phyloP scores from a whole-genome alignment of 2,113 vertebrate species.

The mouse (Mus musculus) region DNA sequence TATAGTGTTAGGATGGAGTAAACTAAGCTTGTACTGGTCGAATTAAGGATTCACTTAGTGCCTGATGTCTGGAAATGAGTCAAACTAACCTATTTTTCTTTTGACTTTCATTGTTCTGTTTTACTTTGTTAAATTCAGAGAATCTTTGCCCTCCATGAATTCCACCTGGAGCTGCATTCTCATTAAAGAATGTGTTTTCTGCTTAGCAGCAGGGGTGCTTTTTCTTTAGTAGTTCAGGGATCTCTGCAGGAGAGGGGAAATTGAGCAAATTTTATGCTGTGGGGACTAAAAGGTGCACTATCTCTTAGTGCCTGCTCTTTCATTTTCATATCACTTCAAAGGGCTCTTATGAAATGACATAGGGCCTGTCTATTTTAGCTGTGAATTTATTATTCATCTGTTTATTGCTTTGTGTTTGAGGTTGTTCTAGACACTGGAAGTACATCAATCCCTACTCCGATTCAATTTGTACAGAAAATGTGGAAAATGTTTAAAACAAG shows the following conservation, averaged over 20 bases:
- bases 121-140: background rate
- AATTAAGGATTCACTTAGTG: slow-evolving; percentile 12
- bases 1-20: background rate
- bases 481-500: slow-evolving; percentile 19
- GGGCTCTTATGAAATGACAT: background rate
- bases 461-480: background rate
- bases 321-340: background rate
- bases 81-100: background rate
- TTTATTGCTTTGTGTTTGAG: background rate
- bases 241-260: background rate
- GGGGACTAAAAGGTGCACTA: background rate
- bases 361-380: background rate
- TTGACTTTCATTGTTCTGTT: slow-evolving; percentile 17
- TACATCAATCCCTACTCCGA: background rate
- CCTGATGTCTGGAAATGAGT: background rate
- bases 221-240: background rate
- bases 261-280: background rate
- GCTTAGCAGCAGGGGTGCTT: background rate
- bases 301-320: no score
- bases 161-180: background rate
- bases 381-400: background rate
- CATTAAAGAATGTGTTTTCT: background rate
- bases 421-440: background rate
- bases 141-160: background rate
- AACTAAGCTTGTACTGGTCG: background rate